Evolutionary conservation across 2,888 invertebrate genomes (phyloP), one percentile per base, ranked within the genome.

Genomic region (Carpatolechia fugitivella): DNA sequence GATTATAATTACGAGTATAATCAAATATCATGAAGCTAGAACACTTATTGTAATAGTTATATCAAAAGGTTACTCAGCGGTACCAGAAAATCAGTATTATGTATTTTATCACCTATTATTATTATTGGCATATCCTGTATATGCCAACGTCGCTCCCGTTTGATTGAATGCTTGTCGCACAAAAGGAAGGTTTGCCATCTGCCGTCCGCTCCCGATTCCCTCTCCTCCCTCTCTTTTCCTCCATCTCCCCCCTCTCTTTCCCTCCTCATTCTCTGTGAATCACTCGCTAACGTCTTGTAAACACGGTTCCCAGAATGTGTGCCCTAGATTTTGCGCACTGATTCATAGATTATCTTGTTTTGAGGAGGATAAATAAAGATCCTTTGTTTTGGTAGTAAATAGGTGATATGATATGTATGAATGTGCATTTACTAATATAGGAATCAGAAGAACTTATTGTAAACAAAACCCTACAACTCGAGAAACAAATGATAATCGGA

Each of bases 171-270:
- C 77, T 65, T 69, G 80, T 81, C 82, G 80, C 77, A 85, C 82
- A 82, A 84, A 80, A 81, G 78, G 80, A 78, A 79, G 80, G 83
- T 82, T 81, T 76, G 81, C 85, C 86, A 86, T 85, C 87, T 87
- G 87, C 79, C 72, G 72, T 69, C 63, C 70, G 70, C 48, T 44
- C 44, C 44, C 44, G 20, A 11, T 6, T n/a, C 24, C 29, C 44
- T 11, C 40, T 5, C 18, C 1, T 8, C 10, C 18, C 20, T 16
- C 40, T 13, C 29, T 20, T 24, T 13, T 13, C 24, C n/a, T 6
- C 14, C 33, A 18, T 18, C 40, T 8, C 10, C 18, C 20, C 20
- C 40, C 20, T 44, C 29, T 24, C 6, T 13, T 44, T 8, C 3
- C 14, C 33, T 20, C 10, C 40, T 8, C 1, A 29, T 44, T 13